Conservation (phyloP, 2,113 vertebrate genomes). For the Murina feae region DNA sequence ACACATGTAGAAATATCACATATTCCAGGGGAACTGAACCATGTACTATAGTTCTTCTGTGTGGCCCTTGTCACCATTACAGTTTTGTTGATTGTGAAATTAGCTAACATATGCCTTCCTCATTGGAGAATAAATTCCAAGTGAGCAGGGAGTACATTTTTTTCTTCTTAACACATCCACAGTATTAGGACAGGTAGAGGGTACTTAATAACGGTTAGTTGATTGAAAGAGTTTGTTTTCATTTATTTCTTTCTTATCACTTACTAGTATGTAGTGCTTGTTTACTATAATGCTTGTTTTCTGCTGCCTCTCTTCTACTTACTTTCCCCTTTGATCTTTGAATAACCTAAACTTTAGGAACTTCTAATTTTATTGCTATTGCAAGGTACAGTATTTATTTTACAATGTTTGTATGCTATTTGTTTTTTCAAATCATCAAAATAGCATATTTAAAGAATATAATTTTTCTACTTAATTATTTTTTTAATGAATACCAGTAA, state of each 20-base stretch:
- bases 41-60: neutral
- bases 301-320: neutral
- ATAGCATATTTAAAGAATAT: neutral
- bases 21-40: neutral
- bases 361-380: conserved; percentile 15
- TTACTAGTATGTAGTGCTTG: neutral
- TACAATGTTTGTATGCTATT: neutral
- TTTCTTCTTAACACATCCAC: neutral
- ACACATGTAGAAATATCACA: neutral
- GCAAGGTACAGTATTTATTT: neutral
- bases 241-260: neutral
- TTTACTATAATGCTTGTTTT: neutral
- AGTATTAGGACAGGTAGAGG: neutral
- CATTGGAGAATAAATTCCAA: neutral
- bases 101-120: neutral
- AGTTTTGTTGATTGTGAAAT: neutral
- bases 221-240: neutral
- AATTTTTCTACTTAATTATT: neutral
- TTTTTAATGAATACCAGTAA: neutral
- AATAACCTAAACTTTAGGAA: neutral
- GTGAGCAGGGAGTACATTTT: neutral
- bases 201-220: neutral
- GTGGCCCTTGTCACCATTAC: neutral
- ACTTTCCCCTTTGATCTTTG: neutral
- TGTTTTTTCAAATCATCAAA: neutral